Base-by-base conservation (phyloP, 2,888 invertebrate species). In the Pollenia labialis region DNA sequence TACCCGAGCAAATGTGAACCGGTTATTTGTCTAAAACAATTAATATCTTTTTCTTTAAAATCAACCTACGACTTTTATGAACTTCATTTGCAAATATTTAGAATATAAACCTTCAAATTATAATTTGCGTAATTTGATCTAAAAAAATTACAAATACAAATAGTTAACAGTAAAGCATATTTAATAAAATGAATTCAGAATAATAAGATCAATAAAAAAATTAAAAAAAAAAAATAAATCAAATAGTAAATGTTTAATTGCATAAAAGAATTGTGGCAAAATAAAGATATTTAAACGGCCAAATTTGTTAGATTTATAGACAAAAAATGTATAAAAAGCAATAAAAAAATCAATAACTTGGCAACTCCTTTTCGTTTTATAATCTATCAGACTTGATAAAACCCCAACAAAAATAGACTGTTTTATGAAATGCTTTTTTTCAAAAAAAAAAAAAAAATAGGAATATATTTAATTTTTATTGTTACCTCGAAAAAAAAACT, bases 121-220 rank as follows among this genome's bases (percentile, higher is more conserved):
- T 60, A 9, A 23, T 40, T 83, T 71, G 69, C 76, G 42, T 56
- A 64, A 72, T 77, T 69, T 66, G 44, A 50, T 83, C 62, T 83
- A 64, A 77, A 77, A 32, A 44, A 69, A 62, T 58, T 42, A 50
- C 23, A 23, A 44, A 71, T 4, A 72, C 64, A 66, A 69, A 84
- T 74, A 84, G 84, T 84, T 84, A 84, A 84, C 84, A 84, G 66
- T 54, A 62, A 82, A 82, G 42, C 52, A 60, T 69, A 77, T 52
- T 44, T 16, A 69, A 54, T 62, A 62, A 69, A 23, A 7, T 62
- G 14, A 64, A 32, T 32, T 32, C 32, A 32, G 6, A 40, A 62
- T 6, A 77, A 72, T 42, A 77, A 84, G 50, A 79, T 66, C 58
- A 84, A 84, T 84, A 79, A 66, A 84, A 58, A 32, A 69, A 60